Percentiles rank a stretch among this genome's conserved stretches.
These are phyloP conservation scores for Tokudaia tokunoshimensis DNA, from an alignment of 2,797 vertebrate species.

Conservation along the genomic window DNA sequence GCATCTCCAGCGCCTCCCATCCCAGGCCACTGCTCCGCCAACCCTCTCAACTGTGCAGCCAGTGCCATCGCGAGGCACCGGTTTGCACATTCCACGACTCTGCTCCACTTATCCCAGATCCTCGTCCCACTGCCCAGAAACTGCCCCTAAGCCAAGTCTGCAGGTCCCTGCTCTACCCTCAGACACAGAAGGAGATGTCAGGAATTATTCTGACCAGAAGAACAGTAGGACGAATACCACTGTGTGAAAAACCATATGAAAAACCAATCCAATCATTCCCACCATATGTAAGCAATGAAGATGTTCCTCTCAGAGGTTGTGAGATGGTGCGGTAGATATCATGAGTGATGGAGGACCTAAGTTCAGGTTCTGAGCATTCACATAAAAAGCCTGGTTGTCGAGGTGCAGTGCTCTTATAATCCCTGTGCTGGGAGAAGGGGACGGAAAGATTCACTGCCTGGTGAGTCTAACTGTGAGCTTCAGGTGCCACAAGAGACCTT, in stretches of 20 bases:
- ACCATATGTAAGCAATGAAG: neutral
- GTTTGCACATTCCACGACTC: neutral
- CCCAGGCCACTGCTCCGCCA: neutral
- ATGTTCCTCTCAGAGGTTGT: neutral
- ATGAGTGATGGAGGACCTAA: too few relatives aligned
- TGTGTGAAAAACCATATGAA: neutral
- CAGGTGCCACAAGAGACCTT: neutral
- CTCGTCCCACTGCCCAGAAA: neutral
- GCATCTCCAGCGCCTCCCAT: neutral
- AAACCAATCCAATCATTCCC: neutral
- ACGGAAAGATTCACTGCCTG: neutral
- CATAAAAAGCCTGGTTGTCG: neutral
- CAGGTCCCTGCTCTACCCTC: neutral
- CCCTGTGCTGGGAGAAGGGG: neutral
- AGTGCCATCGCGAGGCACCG: neutral
- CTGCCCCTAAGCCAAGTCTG: neutral
- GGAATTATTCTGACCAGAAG: conserved; percentile 20
- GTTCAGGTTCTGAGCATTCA: neutral
- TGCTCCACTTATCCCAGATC: neutral
- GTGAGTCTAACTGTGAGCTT: neutral
- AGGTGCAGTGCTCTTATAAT: neutral
- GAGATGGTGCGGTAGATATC: too few relatives aligned
- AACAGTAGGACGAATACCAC: neutral
- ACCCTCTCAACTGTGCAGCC: neutral
- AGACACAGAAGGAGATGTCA: neutral